Evolutionary conservation across 2,888 invertebrate genomes (phyloP), one percentile per base, ranked within the genome.

Genomic region (Mimumesa dahlbomi): DNA sequence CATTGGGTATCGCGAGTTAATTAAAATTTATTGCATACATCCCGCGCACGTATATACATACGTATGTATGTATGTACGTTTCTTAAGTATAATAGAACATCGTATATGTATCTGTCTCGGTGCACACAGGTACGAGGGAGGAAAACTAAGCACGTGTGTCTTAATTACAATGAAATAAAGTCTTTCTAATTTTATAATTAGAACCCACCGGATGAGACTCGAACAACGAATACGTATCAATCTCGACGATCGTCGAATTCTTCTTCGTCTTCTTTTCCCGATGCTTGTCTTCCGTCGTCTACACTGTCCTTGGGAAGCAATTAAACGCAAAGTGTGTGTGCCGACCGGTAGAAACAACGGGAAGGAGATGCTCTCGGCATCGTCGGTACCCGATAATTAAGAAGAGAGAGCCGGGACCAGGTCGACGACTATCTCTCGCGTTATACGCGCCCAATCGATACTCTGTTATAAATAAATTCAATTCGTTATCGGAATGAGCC

Each of bases 401-500:
- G 67, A 74, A 70, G 77, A 77, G 77, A 67, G 74, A 74, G 73
- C 53, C 56, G 48, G 52, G 43, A 25, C 21, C 52, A 22, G 46
- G 18, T 43, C 14, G 48, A 16, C 61, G 38, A 31, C 56, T 36
- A 57, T 62, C 43, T 63, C 48, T 6, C 16, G 29, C 18, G 14
- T 19, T 34, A 40, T 64, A 43, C 53, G 50, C 34, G 38, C 38
- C 21, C 34, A 46, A 46, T 11, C 29, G 42, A 54, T 54, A 22
- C 54, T 29, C 50, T 29, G 48, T 61, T 56, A 61, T 64, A 61
- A 71, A 75, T 75, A 62, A 75, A 77, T 77, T 65, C 71, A 49
- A 71, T 72, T 75, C 62, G 61, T 75, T 75, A 78, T 73, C 78
- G 69, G 50, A 53, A 57, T 40, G 59, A 72, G 64, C 59, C 63